Evolutionary conservation across 2,888 invertebrate species (phyloP).

Genomic region (Hyppa rectilinea): DNA sequence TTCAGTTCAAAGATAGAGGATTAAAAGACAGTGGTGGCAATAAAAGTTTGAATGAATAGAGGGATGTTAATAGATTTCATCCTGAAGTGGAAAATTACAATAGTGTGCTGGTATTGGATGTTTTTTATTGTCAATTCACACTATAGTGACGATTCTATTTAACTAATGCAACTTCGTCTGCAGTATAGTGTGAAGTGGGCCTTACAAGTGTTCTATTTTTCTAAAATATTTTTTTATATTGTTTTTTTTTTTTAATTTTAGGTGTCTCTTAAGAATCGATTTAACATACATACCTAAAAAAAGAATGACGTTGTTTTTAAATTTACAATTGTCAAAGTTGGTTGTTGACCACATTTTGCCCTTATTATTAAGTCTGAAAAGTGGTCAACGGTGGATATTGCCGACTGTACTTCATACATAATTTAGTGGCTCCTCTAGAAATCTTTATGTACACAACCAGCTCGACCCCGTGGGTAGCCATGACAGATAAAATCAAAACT

Average conservation of each 20-base stretch:
- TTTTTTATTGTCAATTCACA: slow-evolving; percentile 60
- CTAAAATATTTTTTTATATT: not conserved
- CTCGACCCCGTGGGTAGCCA: slow-evolving; percentile 66
- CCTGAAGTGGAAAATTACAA: slow-evolving; percentile 10
- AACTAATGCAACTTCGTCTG: slow-evolving; percentile 53
- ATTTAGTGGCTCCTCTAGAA: slow-evolving; percentile 29
- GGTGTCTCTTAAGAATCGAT: not conserved
- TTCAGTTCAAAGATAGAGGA: slow-evolving; percentile 17
- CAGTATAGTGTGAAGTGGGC: slow-evolving; percentile 56
- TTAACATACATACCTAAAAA: not conserved
- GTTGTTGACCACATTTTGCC: not conserved
- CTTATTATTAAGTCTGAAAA: not conserved
- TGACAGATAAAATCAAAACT: slow-evolving; percentile 70
- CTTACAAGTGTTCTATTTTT: slow-evolving; percentile 35
- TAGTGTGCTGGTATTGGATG: slow-evolving; percentile 37
- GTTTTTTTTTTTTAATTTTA: not conserved
- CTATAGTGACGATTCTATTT: slow-evolving; percentile 47
- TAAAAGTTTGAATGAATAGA: slow-evolving; percentile 37
- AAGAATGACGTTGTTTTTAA: not conserved
- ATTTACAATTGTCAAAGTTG: not conserved
- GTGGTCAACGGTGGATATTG: not conserved
- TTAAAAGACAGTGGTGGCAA: slow-evolving; percentile 22
- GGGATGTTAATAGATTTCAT: slow-evolving; percentile 43
- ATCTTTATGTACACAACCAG: slow-evolving; percentile 25
- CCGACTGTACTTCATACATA: slow-evolving; percentile 22